Base-by-base conservation (phyloP, 2,888 invertebrate genomes). In the Drosophila stalkeri region DNA sequence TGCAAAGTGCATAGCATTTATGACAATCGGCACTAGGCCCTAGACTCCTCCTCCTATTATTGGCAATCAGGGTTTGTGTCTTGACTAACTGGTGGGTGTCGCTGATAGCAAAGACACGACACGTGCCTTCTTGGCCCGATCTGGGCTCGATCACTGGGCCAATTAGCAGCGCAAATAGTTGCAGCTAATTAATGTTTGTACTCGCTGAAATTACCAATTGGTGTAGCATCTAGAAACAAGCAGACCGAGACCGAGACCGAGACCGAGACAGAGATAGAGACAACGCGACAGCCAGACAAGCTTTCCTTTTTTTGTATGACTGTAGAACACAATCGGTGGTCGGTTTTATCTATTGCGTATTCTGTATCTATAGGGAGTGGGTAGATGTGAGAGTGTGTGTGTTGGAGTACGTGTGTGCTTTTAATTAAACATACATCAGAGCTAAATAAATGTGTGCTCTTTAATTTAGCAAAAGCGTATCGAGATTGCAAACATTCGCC, bases 401-500 rank as follows among this genome's bases (percentile, higher is more conserved):
- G 51, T 49, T 37, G n/a, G 56, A 56, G 57, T 18, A 41, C 67
- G 62, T 75, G 72, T 73, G 74, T 55, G 85, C 66, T 86, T 81
- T 88, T 85, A 85, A 85, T 85, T 85, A 85, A 85, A 85, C 83
- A 88, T 69, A 82, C 86, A 77, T 77, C 82, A 71, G 64, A 49
- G 80, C 57, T 77, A 71, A 73, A 64, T 70, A 77, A 69, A 80
- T 62, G 76, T 68, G 70, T 73, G 70, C 67, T 71, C 63, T 64
- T 68, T 78, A 78, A 81, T 81, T 81, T 75, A 72, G 77, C 75
- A 55, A 11, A 51, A 63, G 72, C 72, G 75, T 59, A 75, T 49
- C 77, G 68, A 51, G 77, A 71, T 65, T 65, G 84, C 77, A 83
- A 85, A 83, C 75, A 88, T 72, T 80, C 67, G 56, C 35, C 62